Base-by-base conservation (phyloP, 2,888 invertebrate species). In the Synergus japonicus region DNA sequence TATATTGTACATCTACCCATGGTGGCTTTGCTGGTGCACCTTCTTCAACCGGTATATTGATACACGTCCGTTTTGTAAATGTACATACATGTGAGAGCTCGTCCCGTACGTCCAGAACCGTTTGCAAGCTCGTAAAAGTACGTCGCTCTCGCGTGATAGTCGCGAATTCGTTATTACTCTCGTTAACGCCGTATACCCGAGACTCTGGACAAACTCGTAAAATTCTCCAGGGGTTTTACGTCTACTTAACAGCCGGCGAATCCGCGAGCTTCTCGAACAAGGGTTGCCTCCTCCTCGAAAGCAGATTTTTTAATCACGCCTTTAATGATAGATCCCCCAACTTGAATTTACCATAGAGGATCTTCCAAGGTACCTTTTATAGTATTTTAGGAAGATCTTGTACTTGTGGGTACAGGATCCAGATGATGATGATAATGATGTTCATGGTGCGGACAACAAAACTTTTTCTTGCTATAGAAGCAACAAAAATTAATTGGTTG, bases 151-250 rank as follows among this genome's bases (percentile, higher is more conserved):
- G 81, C 82, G 82, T 88, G 90, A 89, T 90, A 88, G 89, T 89
- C 89, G 87, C 90, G 88, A 90, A 89, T 90, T 90, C 88, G 88
- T 90, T 90, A 89, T 87, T 89, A 83, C 88, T 87, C 90, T 90
- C 87, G 90, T 90, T 90, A 89, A 89, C 89, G 89, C 87, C 83
- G 84, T 81, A 83, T 78, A 43, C 73, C 41, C 77, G 44, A 58
- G 79, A 85, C 85, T 85, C 85, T 87, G 87, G 88, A 86, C 87
- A 88, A 88, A 89, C 88, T 89, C 89, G 87, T 89, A 89, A 89
- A 89, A 84, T 86, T 85, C 64, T 29, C 80, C 81, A 82, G 73
- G 84, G 82, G 76, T 78, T 84, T 80, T 76, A 76, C 76, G 41
- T 76, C 44, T 76, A 63, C 76, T 76, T 76, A 76, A 76, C 76